Evolutionary conservation across 2,113 vertebrate species (phyloP).

Genomic region (Zosterops borbonicus): DNA sequence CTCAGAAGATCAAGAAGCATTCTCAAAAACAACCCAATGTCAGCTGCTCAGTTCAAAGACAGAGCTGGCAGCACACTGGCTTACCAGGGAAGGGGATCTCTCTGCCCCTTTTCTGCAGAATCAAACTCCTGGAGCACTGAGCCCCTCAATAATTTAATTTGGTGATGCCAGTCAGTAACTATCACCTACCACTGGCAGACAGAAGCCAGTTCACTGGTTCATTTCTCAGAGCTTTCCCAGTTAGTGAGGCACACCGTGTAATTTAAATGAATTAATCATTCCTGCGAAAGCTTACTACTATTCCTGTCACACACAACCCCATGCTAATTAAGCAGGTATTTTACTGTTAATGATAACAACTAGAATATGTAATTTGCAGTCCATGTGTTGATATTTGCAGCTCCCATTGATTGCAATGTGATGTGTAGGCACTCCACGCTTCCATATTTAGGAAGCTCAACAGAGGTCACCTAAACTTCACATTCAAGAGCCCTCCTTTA

Average conservation of each 20-base stretch:
- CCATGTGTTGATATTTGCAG: conserved; percentile 55
- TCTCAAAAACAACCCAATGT: background rate
- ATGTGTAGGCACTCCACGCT: conserved; percentile 45
- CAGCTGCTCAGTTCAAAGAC: background rate
- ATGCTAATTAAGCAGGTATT: conserved; percentile 71
- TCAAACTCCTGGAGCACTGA: background rate
- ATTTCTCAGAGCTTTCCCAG: conserved; percentile 16
- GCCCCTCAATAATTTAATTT: background rate
- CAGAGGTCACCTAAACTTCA: conserved; percentile 52
- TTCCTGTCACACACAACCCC: conserved; percentile 54
- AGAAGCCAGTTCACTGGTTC: conserved; percentile 24
- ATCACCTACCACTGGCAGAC: background rate
- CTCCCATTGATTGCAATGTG: conserved; percentile 53
- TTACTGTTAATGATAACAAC: conserved; percentile 61
- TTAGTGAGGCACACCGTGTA: conserved; percentile 12
- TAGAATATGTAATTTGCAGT: conserved; percentile 58
- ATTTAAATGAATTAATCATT: conserved; percentile 71
- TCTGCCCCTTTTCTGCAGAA: background rate
- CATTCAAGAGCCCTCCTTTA: background rate
- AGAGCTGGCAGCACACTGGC: background rate
- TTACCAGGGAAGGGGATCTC: background rate
- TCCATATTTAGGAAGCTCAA: conserved; percentile 22
- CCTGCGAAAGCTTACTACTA: conserved; percentile 48
- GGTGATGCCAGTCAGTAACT: conserved; percentile 1
- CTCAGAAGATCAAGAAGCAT: background rate